Evolutionary conservation across 2,113 vertebrate species (phyloP).

Genomic region (Eptesicus fuscus): DNA sequence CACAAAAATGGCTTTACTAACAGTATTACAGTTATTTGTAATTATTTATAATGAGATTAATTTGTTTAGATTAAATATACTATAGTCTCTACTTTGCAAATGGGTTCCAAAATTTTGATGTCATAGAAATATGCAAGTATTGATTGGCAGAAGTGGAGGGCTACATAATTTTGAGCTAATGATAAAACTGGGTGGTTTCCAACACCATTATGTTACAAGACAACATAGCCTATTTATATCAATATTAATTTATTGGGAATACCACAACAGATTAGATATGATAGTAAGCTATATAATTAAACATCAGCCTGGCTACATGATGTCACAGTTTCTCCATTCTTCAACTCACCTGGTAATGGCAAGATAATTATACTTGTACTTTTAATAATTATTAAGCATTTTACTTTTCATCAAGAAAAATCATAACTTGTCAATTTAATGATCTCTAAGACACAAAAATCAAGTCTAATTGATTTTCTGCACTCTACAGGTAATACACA

Average conservation of each 20-base stretch:
- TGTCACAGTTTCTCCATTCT: neutral
- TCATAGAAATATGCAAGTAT: neutral
- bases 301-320: neutral
- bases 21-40: neutral
- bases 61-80: neutral
- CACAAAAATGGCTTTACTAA: neutral
- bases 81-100: neutral
- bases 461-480: neutral
- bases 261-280: neutral
- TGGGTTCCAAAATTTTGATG: neutral
- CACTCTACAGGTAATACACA: neutral
- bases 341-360: neutral
- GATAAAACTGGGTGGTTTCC: neutral
- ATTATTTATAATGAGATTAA: neutral
- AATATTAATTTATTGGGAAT: neutral
- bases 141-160: neutral
- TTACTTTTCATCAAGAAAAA: neutral
- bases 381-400: neutral
- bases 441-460: neutral
- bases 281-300: neutral
- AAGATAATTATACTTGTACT: neutral
- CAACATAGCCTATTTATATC: neutral
- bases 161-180: neutral
- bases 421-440: neutral
- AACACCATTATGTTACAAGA: neutral